Base-by-base conservation (phyloP, 2,888 invertebrate species). In the Camponotus fellah region DNA sequence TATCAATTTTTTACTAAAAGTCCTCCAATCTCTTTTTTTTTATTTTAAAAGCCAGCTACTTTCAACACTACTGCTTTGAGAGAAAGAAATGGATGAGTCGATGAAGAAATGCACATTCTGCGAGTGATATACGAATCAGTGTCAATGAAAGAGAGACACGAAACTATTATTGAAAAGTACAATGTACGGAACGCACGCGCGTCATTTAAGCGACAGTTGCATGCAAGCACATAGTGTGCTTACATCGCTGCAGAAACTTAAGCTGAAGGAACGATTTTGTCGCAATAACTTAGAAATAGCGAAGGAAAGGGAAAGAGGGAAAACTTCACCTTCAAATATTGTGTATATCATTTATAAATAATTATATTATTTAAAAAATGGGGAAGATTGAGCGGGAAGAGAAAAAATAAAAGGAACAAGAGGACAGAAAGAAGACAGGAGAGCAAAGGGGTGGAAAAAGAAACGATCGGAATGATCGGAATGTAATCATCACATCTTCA, bases 161-260 rank as follows among this genome's bases (percentile, higher is more conserved):
- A 91, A 89, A 92, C 91, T 87, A 90, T 91, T 89, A 84, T 92
- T 93, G 88, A 93, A 90, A 88, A 86, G 72, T 87, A 89, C 89
- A 91, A 91, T 91, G 90, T 91, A 88, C 85, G 82, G 83, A 89
- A 88, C 82, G 87, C 87, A 79, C 82, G 81, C 81, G 84, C 64
- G 84, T 77, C 82, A 79, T 60, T 46, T 46, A 83, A 74, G 74
- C 68, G 82, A 82, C 81, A 84, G 84, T 82, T 68, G 83, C 72
- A 83, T 79, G 69, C 68, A 84, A 37, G 37, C 6, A 68, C 76
- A 72, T 80, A 81, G 72, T 68, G 83, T 64, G 64, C 64, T 71
- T 34, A 32, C 21, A 77, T 83, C 68, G 66, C 64, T 21, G 21
- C 10, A 21, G 68, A 14, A 64, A 75, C 77, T 40, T 49, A 46